A percentile compares a stretch with the other conserved stretches of the same genome.
These are phyloP conservation scores for Plotosus lineatus DNA, from an alignment of 2,113 vertebrate species.

Conservation along the genomic window DNA sequence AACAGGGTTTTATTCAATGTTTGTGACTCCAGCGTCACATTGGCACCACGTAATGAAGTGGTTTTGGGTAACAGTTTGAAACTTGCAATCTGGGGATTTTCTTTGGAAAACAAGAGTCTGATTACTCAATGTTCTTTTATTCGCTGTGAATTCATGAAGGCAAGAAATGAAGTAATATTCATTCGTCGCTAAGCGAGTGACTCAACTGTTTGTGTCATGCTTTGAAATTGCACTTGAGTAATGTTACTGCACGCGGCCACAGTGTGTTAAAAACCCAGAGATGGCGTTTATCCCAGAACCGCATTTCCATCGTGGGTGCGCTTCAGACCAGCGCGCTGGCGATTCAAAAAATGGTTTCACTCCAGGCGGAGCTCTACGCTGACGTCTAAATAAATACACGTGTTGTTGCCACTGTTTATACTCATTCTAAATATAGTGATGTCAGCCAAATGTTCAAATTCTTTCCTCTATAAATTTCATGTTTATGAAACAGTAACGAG, in stretches of 20 bases:
- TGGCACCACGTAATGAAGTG: background rate
- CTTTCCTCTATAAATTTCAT: too few species aligned
- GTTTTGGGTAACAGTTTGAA: background rate
- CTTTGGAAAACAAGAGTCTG: background rate
- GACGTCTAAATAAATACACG: background rate
- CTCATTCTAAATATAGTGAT: background rate
- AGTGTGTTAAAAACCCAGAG: background rate
- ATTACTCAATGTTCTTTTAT: background rate
- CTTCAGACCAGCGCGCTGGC: background rate
- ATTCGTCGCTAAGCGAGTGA: background rate
- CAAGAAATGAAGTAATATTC: background rate
- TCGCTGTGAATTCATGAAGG: background rate
- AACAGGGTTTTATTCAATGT: too few species aligned
- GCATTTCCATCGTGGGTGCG: background rate
- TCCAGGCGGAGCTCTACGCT: background rate
- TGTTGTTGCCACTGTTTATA: background rate
- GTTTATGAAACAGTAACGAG: too few species aligned
- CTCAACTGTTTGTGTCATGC: slow-evolving; percentile 4
- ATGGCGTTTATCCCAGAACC: background rate
- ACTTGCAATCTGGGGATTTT: background rate
- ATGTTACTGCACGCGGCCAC: background rate
- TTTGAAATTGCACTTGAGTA: slow-evolving; percentile 44
- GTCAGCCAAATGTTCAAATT: too few species aligned
- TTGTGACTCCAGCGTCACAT: background rate
- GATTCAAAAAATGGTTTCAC: too few species aligned